Conservation (phyloP, 1,140 invertebrate genomes). For the Leptopilina boulardi region DNA sequence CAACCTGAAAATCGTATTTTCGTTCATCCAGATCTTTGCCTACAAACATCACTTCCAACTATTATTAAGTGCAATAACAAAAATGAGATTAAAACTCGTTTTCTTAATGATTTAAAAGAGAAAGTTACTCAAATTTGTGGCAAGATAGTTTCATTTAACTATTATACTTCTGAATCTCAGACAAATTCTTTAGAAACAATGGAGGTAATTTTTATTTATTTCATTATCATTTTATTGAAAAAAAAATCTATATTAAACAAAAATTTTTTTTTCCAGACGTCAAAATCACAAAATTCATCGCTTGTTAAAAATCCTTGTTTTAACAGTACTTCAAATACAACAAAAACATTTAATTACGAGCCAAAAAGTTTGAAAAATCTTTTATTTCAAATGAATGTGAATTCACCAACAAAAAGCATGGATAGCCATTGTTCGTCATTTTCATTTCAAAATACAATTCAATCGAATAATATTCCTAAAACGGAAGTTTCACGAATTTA, state of each 20-base stretch:
- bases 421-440: background rate
- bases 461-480: background rate
- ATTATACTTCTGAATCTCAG: background rate
- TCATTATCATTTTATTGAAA: too few species aligned
- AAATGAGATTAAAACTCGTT: background rate
- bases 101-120: background rate
- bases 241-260: background rate
- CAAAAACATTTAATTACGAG: background rate
- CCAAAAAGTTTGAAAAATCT: background rate
- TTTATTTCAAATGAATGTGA: background rate
- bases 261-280: background rate
- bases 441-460: slow-evolving; percentile 8
- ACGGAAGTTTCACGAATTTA: background rate
- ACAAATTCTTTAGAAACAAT: background rate
- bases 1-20: background rate
- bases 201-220: background rate
- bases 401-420: background rate
- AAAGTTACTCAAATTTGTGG: background rate
- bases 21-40: background rate
- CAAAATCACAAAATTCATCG: background rate
- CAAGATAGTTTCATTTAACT: background rate
- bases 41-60: background rate
- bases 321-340: background rate
- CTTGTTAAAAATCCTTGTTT: background rate
- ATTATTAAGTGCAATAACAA: background rate